Evolutionary conservation across 2,113 vertebrate genomes (phyloP), one percentile per base, ranked within the genome.

Genomic region (Phyllostomus discolor): DNA sequence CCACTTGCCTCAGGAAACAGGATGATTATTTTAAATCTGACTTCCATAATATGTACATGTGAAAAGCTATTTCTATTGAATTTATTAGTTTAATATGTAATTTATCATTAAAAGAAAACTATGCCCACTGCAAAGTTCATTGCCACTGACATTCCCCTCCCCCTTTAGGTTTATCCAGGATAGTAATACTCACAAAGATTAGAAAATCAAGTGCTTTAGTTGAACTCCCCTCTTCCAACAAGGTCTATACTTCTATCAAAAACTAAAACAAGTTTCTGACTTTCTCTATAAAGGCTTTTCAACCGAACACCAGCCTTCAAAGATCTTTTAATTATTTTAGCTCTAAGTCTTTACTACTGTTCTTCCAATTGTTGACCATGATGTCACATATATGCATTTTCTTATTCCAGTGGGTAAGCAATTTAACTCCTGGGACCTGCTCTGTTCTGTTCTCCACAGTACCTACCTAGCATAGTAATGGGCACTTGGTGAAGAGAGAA

Each of bases 31-130:
- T 96, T 88, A 97, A 88, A 31, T 73, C 54, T 95, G 43, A 82
- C 14, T 88, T 80, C 35, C 67, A 86, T 66, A 85, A 14, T n/a
- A 91, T 24, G 14, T 46, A 95, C n/a, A 91, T 88, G 62, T 96
- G 24, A 76, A 81, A 86, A 90, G 50, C 43, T 90, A 84, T 70
- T 95, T 87, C 41, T 48, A 92, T 59, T 81, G 69, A 81, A 67
- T 91, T 95, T 95, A 73, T 84, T 96, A 92, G 88, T 91, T 95
- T 91, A 46, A 12, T 78, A 92, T 70, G 24, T 80, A 95, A 64
- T 83, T 38, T 89, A 76, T 82, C 50, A 86, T 72, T 70, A 28
- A 50, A 38, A 89, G n/a, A 80, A 90, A 91, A 43, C 7, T 88
- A 64, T 72, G 7, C 46, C 54, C 41, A 79, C n/a, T 84, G 52